Evolutionary conservation across 2,888 invertebrate species (phyloP), one percentile per base, ranked within the genome.

Genomic region (Yponomeuta evonymella): DNA sequence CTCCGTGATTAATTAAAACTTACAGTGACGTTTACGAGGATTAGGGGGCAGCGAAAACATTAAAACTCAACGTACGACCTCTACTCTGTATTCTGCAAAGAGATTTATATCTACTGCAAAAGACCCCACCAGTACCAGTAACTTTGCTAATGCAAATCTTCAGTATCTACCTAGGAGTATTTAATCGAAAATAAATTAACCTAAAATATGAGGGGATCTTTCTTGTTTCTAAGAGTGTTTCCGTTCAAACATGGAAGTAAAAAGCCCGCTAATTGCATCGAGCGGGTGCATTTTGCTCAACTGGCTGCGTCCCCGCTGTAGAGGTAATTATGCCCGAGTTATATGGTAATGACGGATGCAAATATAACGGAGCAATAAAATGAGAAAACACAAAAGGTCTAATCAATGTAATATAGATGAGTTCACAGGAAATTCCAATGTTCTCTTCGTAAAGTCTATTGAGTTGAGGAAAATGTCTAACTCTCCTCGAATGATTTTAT

Each of bases 261-360:
- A 67, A 23, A n/a, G 48, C 67, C 43, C 23, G 12, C 68, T 68
- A 68, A 68, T 68, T 68, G 68, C 51, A 51, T 51, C 48, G 30
- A 51, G 36, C 51, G 51, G 10, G 15, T 36, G 33, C 36, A 11
- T 11, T n/a, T 67, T 11, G 15, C 23, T 30, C 51, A 51, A 68
- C 51, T 68, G 30, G 68, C 48, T 68, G 48, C 68, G 48, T 36
- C 68, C 29, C 67, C 67, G 33, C 11, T 30, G 33, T 88, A 85
- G 81, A 87, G 81, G 83, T 87, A 89, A 90, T 90, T 89, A 90
- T 88, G 84, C 81, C 23, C 69, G 62, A 62, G 64, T 66, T 67
- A 51, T 70, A 73, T 71, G 70, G 66, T 70, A 71, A 73, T 73
- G 62, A 83, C 80, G 78, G 86, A 87, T 88, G 90, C 87, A 90